Base-by-base conservation (phyloP, 1,140 invertebrate species). In the Dendrolimus kikuchii region DNA sequence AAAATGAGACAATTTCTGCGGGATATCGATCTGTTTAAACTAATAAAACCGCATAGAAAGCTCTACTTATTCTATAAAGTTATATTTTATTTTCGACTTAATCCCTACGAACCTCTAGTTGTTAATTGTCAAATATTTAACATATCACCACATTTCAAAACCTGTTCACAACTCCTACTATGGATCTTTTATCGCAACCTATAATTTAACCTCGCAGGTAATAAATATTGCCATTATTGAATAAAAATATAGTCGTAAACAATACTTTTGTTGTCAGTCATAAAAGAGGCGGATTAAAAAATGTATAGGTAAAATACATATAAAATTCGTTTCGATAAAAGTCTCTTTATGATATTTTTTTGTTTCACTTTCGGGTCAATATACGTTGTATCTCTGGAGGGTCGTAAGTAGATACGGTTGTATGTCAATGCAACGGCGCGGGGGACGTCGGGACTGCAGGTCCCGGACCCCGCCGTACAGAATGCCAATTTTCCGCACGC, bases 401-500 rank as follows among this genome's bases (percentile, higher is more conserved):
- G 57, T 45, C 10, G 44, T 59, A 56, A 54, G 66, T 72, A 66
- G 67, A 61, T 68, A 57, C 65, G 65, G 64, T 23, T 23, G 23
- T 23, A 23, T 23, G 23, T 23, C 23, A 23, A 23, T 23, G 23
- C 23, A 23, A 23, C 23, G 23, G 23, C 23, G 23, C 23, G 23
- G 23, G 23, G 23, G 23, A 23, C 23, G 23, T 23, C 23, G 23
- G 23, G 23, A 23, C 23, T 23, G 23, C 23, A 23, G 23, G 23
- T 55, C 40, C 45, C 60, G 59, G 56, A 62, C 58, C 57, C 63
- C 50, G 9, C 60, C 63, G 64, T 61, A 70, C 71, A 70, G 71
- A 74, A 83, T 83, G 77, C 72, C 82, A 86, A 86, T 86, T 86
- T 86, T 86, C 76, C 82, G 82, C 68, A 81, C 77, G 66, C 76